phyloP scores from a whole-genome alignment of 2,113 vertebrate species.

The Equus przewalskii region DNA sequence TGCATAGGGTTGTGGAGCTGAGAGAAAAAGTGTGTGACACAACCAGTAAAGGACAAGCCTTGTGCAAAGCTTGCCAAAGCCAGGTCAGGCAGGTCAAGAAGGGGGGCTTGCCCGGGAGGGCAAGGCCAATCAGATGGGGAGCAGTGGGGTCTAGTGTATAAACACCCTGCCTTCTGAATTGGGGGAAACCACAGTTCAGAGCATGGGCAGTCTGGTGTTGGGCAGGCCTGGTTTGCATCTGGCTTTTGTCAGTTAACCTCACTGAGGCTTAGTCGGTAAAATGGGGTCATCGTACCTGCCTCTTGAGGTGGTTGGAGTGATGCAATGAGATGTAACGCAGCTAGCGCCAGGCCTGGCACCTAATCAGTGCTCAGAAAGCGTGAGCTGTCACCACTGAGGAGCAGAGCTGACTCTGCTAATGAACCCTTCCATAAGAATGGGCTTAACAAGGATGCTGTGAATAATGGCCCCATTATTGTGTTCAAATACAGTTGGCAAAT shows the following conservation, averaged over 20 bases:
- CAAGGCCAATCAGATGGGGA: background rate
- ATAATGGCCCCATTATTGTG: background rate
- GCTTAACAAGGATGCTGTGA: background rate
- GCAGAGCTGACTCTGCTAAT: background rate
- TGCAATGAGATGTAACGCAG: background rate
- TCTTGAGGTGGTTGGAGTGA: background rate
- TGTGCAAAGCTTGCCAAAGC: background rate
- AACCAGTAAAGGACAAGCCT: background rate
- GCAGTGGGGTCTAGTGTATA: rapidly evolving
- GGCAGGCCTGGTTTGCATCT: background rate
- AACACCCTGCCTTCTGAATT: background rate
- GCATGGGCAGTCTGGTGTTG: rapidly evolving
- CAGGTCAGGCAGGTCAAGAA: background rate
- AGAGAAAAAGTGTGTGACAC: background rate
- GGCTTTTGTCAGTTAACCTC: background rate
- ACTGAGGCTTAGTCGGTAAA: background rate
- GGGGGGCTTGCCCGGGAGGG: background rate
- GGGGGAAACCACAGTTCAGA: background rate
- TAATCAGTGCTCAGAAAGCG: background rate
- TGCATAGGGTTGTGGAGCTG: background rate
- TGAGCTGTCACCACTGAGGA: background rate
- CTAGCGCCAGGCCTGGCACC: background rate
- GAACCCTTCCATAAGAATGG: rapidly evolving
- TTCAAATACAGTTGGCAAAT: background rate
- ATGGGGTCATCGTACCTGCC: rapidly evolving